Evolutionary conservation across 2,797 vertebrate species (phyloP), one percentile per base, ranked within the genome.

Genomic region (Parotocinclus haroldoi): DNA sequence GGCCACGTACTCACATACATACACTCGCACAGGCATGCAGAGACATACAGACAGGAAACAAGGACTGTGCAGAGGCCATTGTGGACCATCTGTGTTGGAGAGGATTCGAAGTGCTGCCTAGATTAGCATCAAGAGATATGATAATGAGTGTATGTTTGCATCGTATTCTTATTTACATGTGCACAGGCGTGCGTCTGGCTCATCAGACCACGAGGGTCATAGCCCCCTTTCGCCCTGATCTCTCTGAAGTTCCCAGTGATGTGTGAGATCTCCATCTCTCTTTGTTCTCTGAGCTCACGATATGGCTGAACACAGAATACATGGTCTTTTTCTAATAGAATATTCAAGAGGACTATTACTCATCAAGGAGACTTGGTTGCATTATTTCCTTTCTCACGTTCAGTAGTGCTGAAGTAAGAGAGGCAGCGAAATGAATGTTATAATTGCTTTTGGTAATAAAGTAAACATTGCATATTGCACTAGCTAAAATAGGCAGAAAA

Each of bases 41-140:
- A 69, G 72, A 70, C 57, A 70, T 77, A 71, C 70, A 38, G 10
- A 75, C 66, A 70, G 48, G 48, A 75, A 70, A 74, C 68, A 61
- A 75, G 66, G 44, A 66, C 64, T 69, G 53, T 68, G 62, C 68
- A 46, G 45, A 66, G 59, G 39, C 66, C 40, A 76, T 77, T 74
- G 69, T 74, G 57, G 37, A 71, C 67, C 80, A 78, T 76, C 72
- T 79, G 77, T 78, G 79, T 57, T 78, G 58, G 27, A 76, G 73
- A 79, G 62, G 60, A 71, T 67, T 71, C 40, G 57, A 77, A 74
- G 60, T 66, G 62, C 69, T 55, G 48, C 66, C 45, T 70, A 72
- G 57, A 78, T 75, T 64, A 71, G 57, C 73, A 74, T 8, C 63
- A 54, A 76, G 57, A 77, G 52, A 73, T 48, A 67, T 75, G 46